Conservation (phyloP, 2,888 invertebrate genomes). For the Ectropis crepuscularia region DNA sequence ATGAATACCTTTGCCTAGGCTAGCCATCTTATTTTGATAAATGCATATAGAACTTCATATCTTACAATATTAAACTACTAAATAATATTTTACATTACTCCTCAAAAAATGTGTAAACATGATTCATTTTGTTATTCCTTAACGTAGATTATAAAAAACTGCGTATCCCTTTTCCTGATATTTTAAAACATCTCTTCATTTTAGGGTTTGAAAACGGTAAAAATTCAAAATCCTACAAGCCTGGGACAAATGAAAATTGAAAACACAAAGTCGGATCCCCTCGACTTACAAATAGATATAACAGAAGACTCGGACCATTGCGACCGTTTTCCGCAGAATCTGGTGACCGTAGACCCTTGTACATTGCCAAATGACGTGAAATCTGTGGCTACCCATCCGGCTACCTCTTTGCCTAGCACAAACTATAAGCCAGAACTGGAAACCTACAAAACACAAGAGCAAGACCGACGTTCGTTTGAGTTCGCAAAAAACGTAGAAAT, state of each 20-base stretch:
- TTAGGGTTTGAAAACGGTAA: slow-evolving; percentile 7
- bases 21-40: no score
- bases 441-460: background rate
- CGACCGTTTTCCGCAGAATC: background rate
- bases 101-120: no score
- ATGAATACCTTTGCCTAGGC: no score
- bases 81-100: no score
- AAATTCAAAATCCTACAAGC: background rate
- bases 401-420: background rate
- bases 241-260: background rate
- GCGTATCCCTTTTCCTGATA: no score
- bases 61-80: no score
- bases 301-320: background rate
- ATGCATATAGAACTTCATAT: no score
- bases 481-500: slow-evolving; percentile 33
- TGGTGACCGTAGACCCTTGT: background rate
- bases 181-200: slow-evolving; percentile 3
- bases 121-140: no score
- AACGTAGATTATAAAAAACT: no score
- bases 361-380: background rate
- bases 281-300: background rate
- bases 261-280: background rate
- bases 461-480: slow-evolving; percentile 21
- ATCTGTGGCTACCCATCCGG: background rate
- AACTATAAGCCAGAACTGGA: background rate